Evolutionary conservation across 2,888 invertebrate species (phyloP).

Genomic region (Oegoconia quadripuncta): DNA sequence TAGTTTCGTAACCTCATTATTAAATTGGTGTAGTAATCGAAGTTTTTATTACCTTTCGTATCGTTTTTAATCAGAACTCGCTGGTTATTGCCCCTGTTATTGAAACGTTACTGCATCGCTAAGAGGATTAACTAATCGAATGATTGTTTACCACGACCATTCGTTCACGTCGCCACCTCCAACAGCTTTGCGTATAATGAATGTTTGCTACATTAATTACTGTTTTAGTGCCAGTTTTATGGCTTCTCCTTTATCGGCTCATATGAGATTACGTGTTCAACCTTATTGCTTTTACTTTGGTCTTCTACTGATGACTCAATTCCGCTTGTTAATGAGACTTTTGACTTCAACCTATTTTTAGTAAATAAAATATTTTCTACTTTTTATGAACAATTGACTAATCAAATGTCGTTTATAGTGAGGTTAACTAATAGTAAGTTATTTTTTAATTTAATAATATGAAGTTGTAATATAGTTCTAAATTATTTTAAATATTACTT

Average conservation of each 20-base stretch:
- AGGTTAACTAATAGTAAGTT: too few relatives aligned
- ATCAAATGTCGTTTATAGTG: too few relatives aligned
- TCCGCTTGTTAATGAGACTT: conserved; percentile 27
- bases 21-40: not conserved
- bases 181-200: conserved; percentile 60
- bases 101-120: conserved; percentile 43
- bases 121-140: conserved; percentile 63
- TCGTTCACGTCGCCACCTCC: conserved; percentile 48
- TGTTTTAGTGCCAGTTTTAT: conserved; percentile 66
- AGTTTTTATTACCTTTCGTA: not conserved
- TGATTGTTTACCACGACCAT: conserved; percentile 57
- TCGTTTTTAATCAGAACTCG: conserved; percentile 46
- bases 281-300: conserved; percentile 52
- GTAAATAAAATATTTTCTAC: not conserved
- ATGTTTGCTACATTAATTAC: conserved; percentile 69
- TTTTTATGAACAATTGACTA: too few relatives aligned
- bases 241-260: conserved; percentile 58
- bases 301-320: conserved; percentile 58
- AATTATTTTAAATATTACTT: too few relatives aligned
- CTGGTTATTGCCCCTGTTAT: conserved; percentile 38
- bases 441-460: too few relatives aligned
- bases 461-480: too few relatives aligned
- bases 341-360: conserved; percentile 1
- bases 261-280: conserved; percentile 63
- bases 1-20: not conserved